Evolutionary conservation across 2,888 invertebrate species (phyloP).

Genomic region (Limnephilus marmoratus): DNA sequence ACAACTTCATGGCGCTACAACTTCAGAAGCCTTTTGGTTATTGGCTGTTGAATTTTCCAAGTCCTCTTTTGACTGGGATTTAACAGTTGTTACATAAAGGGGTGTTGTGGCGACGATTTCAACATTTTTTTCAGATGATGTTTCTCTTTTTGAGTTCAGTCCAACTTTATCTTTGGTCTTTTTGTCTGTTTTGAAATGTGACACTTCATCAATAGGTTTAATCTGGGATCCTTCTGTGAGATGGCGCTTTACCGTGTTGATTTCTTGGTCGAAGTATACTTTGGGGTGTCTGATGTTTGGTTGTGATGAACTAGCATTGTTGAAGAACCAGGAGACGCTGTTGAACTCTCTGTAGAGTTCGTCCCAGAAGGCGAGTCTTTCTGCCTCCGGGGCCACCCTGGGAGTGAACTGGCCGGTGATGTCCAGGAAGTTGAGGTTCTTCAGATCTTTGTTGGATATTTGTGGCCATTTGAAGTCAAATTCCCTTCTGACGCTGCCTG

Average conservation of each 20-base stretch:
- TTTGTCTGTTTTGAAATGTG: neutral
- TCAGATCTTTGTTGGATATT: constrained; percentile 71
- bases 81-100: neutral
- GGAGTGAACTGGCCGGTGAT: constrained; percentile 77
- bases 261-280: constrained; percentile 20
- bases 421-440: constrained; percentile 75
- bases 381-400: constrained; percentile 75
- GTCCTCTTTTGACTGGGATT: neutral
- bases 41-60: neutral
- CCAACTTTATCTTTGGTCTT: neutral
- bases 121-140: neutral
- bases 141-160: neutral
- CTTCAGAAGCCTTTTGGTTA: neutral
- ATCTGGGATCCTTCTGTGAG: neutral
- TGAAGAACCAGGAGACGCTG: constrained; percentile 61
- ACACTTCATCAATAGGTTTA: neutral
- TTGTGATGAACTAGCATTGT: neutral
- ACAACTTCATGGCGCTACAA: neutral
- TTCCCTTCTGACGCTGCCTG: constrained; percentile 74
- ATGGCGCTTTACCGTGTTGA: constrained; percentile 28
- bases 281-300: neutral
- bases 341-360: constrained; percentile 72
- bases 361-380: constrained; percentile 79
- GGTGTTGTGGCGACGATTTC: neutral
- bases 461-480: constrained; percentile 77